Base-by-base conservation (phyloP, 2,888 invertebrate genomes). In the Saturnia pavonia region DNA sequence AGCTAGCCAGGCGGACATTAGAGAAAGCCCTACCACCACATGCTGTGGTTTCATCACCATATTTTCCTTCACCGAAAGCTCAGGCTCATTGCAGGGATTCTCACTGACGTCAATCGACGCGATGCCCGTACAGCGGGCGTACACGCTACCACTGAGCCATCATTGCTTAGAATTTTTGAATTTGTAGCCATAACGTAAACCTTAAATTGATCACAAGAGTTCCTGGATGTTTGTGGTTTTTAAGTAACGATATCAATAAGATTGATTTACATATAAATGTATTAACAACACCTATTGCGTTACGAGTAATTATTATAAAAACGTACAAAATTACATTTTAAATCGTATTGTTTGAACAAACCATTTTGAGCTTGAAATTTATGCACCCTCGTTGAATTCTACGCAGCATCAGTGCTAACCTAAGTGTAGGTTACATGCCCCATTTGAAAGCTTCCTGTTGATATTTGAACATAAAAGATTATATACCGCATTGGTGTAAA, bases 341-440 rank as follows among this genome's bases (percentile, higher is more conserved):
- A 74, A 77, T 76, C 75, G 80, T 81, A 84, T 87, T 91, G 91
- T 91, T 90, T 88, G 87, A 80, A 78, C 84, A 86, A 90, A 91
- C 91, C 93, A 92, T 88, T 91, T 90, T 80, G 83, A 85, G 85
- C 86, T 77, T 77, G 81, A 92, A 94, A 93, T 89, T 91, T 93
- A 93, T 91, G 88, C 93, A 93, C 94, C 94, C 91, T 87, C 77
- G 81, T 79, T 82, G 82, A 60, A 60, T 60, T 60, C 57, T 81
- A 77, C 80, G 81, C 82, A 86, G 90, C 92, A 88, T 91, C 91
- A 88, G 89, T 90, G 90, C 69, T 60, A 60, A 69, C 66, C 89
- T 91, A 93, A 94, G 92, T 93, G 90, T 93, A 91, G 92, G 93
- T 93, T 94, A 93, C 91, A 94, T 92, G 92, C 92, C 90, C 92